Percentiles rank a stretch among this genome's conserved stretches.
Evolutionary conservation across 1,140 invertebrate genomes (phyloP).

Genomic region (Diuraphis noxia): DNA sequence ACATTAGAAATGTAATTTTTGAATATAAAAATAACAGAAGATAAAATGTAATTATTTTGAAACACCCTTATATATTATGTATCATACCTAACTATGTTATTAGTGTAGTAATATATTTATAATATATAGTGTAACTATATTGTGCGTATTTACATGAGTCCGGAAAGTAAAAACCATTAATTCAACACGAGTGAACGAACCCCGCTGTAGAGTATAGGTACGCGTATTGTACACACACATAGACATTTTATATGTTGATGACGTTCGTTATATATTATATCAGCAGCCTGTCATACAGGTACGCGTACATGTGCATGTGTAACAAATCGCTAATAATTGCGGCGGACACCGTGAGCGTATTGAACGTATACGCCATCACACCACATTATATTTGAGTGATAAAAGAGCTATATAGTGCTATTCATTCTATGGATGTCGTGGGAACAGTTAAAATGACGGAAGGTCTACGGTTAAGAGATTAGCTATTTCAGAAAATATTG

Average conservation of each 20-base stretch:
- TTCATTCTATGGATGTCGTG: neutral
- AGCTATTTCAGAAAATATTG: neutral
- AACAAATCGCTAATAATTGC: constrained; percentile 52
- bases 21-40: no score
- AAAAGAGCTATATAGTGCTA: neutral
- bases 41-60: no score
- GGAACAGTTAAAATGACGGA: neutral
- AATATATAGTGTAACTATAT: no score
- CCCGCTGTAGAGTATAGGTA: neutral
- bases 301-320: constrained; percentile 14
- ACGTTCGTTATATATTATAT: neutral
- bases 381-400: neutral
- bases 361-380: constrained; percentile 8
- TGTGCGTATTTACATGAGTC: no score
- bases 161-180: no score
- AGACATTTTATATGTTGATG: neutral
- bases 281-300: neutral
- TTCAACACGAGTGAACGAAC: constrained; percentile 17
- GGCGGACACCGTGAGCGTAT: neutral
- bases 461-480: neutral
- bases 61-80: no score
- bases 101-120: no score
- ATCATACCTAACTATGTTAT: no score
- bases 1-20: no score
- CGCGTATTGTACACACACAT: neutral